These are phyloP conservation scores for Naja naja DNA, from an alignment of 2,113 vertebrate species.

Conservation along the genomic window DNA sequence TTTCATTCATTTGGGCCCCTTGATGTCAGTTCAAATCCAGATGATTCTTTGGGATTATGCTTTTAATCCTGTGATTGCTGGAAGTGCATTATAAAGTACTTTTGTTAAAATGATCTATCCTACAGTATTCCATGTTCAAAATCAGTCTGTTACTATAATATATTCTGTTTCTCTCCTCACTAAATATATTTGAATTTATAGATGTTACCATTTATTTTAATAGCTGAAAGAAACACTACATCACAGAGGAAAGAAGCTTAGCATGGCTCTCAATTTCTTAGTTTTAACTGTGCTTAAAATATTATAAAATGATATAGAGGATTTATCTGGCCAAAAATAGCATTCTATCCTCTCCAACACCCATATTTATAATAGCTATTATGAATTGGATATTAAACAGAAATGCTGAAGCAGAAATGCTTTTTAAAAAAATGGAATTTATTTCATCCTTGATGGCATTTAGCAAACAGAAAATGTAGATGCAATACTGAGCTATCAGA, in stretches of 20 bases:
- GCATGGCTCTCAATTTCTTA: neutral
- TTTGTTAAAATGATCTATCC: neutral
- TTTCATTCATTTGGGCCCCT: neutral
- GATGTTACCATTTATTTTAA: neutral
- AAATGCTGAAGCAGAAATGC: neutral
- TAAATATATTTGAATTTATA: neutral
- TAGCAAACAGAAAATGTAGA: neutral
- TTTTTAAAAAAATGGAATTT: neutral
- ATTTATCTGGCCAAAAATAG: neutral
- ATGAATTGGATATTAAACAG: neutral
- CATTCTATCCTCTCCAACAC: neutral
- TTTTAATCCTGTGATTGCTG: neutral
- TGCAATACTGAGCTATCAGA: neutral
- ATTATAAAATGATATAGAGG: neutral
- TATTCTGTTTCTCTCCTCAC: neutral
- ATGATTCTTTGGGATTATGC: neutral
- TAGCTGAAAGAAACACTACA: neutral
- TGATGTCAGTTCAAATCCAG: neutral
- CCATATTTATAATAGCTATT: neutral
- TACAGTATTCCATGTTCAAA: neutral
- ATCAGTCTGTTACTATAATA: neutral
- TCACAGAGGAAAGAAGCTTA: neutral
- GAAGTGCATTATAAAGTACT: neutral
- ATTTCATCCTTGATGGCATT: neutral
- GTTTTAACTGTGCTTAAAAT: neutral